phyloP scores from a whole-genome alignment of 2,113 vertebrate species.

The Brachypteracias leptosomus region DNA sequence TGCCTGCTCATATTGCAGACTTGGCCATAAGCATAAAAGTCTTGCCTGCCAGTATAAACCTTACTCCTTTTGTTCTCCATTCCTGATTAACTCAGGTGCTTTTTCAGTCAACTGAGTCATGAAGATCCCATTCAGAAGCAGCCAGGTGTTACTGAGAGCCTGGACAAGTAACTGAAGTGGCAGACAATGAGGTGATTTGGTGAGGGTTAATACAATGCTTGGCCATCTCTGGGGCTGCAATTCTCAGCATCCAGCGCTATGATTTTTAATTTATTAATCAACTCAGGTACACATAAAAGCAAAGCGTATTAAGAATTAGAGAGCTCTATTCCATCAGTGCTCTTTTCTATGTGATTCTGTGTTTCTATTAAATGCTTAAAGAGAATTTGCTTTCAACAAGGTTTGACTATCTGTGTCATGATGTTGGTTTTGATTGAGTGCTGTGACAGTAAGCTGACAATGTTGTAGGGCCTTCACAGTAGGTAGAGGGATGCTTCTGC shows the following conservation, averaged over 20 bases:
- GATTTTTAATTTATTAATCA: not conserved
- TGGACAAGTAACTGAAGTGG: not conserved
- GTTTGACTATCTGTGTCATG: not conserved
- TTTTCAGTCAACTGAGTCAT: not conserved
- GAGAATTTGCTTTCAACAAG: not conserved
- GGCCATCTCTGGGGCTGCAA: not conserved
- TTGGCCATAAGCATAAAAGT: rapidly evolving
- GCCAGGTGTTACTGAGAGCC: not conserved
- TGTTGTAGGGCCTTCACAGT: not conserved
- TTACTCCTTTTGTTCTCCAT: not conserved
- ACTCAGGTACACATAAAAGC: not conserved
- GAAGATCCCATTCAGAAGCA: not conserved
- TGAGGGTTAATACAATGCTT: not conserved
- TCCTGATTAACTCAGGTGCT: not conserved
- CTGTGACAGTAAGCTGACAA: not conserved
- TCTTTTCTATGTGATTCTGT: not conserved
- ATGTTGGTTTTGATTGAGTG: not conserved
- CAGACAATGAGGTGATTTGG: not conserved
- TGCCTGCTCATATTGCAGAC: not conserved
- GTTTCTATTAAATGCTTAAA: not conserved
- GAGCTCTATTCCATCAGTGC: not conserved
- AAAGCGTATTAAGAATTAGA: not conserved
- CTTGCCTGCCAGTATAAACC: not conserved
- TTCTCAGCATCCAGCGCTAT: not conserved
- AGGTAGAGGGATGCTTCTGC: not conserved